These are phyloP conservation scores for Phalera bucephala DNA, from an alignment of 2,888 invertebrate genomes.

Conservation along the genomic window DNA sequence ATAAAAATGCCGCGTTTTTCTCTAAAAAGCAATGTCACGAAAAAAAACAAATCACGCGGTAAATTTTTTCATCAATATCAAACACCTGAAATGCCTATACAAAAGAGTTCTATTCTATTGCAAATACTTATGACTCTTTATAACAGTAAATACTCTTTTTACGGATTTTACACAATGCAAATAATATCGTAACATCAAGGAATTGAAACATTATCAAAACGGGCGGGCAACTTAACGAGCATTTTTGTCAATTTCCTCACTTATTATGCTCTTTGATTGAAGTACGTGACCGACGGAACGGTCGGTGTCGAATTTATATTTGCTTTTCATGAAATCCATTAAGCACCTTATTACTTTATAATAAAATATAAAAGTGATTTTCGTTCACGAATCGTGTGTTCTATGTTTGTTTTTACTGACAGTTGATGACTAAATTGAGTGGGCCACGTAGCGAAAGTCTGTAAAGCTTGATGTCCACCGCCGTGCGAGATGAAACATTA, in stretches of 20 bases:
- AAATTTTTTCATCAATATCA: no score
- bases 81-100: no score
- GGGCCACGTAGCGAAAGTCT: conserved; percentile 14
- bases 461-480: background rate
- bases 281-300: conserved; percentile 27
- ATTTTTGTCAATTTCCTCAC: conserved; percentile 31
- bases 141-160: background rate
- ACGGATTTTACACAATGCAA: background rate
- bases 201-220: conserved; percentile 1
- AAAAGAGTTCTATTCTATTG: no score
- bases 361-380: conserved; percentile 21
- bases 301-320: conserved; percentile 7
- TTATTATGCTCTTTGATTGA: conserved; percentile 31
- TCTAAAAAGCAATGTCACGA: no score
- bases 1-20: no score
- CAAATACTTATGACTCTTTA: no score
- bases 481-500: background rate
- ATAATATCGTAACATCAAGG: background rate
- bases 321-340: conserved; percentile 12
- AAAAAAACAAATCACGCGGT: no score
- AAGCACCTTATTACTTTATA: conserved; percentile 12
- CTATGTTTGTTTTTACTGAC: conserved; percentile 22
- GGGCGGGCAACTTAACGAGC: conserved; percentile 7
- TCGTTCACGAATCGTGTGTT: conserved; percentile 3
- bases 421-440: conserved; percentile 29